phyloP scores from a whole-genome alignment of 2,888 invertebrate species.

The Thymelicus acteon region DNA sequence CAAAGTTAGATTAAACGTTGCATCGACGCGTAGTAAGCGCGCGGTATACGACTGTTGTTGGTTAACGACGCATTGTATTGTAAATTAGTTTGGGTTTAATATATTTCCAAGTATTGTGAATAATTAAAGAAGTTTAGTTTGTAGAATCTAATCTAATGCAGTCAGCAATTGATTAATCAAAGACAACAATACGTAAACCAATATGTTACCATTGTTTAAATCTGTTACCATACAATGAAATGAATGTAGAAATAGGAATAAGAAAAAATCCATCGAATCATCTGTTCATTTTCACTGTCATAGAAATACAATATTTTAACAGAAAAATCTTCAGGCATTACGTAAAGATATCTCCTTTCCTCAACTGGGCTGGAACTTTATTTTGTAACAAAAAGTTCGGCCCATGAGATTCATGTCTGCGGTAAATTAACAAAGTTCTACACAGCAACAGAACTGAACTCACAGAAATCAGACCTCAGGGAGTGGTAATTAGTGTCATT shows the following conservation, averaged over 20 bases:
- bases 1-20: slow-evolving; percentile 77
- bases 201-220: too few relatives aligned
- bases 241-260: too few relatives aligned
- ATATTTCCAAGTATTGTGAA: slow-evolving; percentile 15
- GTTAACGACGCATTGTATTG: slow-evolving; percentile 65
- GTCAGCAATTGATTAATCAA: too few relatives aligned
- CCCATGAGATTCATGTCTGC: slow-evolving; percentile 46
- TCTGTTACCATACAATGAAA: too few relatives aligned
- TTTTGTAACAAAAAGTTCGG: slow-evolving; percentile 49
- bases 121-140: too few relatives aligned
- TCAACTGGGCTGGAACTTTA: slow-evolving; percentile 31
- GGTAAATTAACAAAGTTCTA: slow-evolving; percentile 50
- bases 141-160: too few relatives aligned
- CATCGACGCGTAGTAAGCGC: slow-evolving; percentile 66
- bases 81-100: slow-evolving; percentile 60
- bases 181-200: too few relatives aligned
- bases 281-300: neutral
- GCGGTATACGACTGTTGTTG: slow-evolving; percentile 58
- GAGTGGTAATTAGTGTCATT: slow-evolving; percentile 50
- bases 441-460: slow-evolving; percentile 43
- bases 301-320: slow-evolving; percentile 18
- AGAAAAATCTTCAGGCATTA: neutral
- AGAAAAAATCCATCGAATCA: neutral
- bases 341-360: slow-evolving; percentile 17
- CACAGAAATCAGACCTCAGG: slow-evolving; percentile 46